Evolutionary conservation across 2,888 invertebrate species (phyloP).

Genomic region (Mesochorus sp.): DNA sequence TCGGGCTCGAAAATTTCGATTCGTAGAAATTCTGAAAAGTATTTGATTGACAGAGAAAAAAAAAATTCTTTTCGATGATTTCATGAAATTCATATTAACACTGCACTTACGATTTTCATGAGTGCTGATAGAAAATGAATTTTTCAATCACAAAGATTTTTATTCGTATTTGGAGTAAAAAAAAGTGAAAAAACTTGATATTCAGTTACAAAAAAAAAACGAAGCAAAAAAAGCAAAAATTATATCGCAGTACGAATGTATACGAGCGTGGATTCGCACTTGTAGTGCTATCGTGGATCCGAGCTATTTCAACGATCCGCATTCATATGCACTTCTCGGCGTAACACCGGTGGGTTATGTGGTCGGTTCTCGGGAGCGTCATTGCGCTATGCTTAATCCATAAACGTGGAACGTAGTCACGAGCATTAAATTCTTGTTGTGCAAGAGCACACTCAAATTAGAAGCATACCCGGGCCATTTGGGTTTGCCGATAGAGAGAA

Average conservation of each 20-base stretch:
- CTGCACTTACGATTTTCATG: too few relatives aligned
- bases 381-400: constrained; percentile 21
- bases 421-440: constrained; percentile 76
- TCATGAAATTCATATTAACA: too few relatives aligned
- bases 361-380: not conserved
- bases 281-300: not conserved
- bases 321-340: constrained; percentile 2
- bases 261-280: constrained; percentile 1
- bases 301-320: not conserved
- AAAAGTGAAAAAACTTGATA: too few relatives aligned
- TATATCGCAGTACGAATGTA: not conserved
- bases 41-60: too few relatives aligned
- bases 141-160: not conserved
- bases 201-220: not conserved
- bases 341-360: not conserved
- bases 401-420: constrained; percentile 44
- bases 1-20: too few relatives aligned
- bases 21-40: too few relatives aligned
- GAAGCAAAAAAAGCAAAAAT: not conserved
- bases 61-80: too few relatives aligned
- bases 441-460: constrained; percentile 69
- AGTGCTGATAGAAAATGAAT: not conserved
- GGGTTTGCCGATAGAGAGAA: constrained; percentile 12
- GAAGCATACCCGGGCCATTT: constrained; percentile 66
- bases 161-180: not conserved